Conservation (phyloP, 2,113 vertebrate genomes). For the Oreochromis spilurus region DNA sequence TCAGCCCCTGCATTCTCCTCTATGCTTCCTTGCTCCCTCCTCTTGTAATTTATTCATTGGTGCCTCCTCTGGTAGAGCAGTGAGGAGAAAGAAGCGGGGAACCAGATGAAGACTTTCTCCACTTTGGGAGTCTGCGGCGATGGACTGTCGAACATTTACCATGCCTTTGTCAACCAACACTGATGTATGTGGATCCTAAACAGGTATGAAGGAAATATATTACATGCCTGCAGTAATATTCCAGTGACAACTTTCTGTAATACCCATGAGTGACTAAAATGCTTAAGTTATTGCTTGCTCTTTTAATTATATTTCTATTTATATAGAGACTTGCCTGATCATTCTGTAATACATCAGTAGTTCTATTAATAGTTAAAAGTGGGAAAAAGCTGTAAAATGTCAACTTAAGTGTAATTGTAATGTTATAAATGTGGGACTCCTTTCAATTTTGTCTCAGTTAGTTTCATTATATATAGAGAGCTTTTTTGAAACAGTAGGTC, state of each 20-base stretch:
- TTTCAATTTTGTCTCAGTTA: not conserved
- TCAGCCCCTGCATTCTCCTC: not conserved
- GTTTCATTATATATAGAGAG: not conserved
- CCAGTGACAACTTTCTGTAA: not conserved
- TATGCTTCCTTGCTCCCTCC: not conserved
- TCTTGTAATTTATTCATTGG: conserved; percentile 39
- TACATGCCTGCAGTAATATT: not conserved
- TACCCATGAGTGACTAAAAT: not conserved
- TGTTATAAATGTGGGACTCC: not conserved
- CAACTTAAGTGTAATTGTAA: not conserved
- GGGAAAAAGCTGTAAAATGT: not conserved
- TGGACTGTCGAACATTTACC: not conserved
- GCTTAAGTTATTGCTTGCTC: not conserved
- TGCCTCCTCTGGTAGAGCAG: not conserved
- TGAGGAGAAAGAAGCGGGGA: not conserved
- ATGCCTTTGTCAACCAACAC: not conserved
- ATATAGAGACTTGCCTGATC: not conserved
- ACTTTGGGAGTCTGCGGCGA: not conserved
- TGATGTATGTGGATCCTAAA: not conserved
- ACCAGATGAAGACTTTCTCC: not conserved
- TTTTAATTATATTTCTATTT: not conserved
- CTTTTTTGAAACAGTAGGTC: not conserved
- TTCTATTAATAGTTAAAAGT: not conserved
- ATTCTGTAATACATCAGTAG: not conserved
- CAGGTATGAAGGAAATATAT: not conserved